Percentiles rank a stretch among this genome's conserved stretches.
These are phyloP conservation scores for Sebastiscus albofasciatus DNA, from an alignment of 2,797 vertebrate genomes.

Conservation along the genomic window DNA sequence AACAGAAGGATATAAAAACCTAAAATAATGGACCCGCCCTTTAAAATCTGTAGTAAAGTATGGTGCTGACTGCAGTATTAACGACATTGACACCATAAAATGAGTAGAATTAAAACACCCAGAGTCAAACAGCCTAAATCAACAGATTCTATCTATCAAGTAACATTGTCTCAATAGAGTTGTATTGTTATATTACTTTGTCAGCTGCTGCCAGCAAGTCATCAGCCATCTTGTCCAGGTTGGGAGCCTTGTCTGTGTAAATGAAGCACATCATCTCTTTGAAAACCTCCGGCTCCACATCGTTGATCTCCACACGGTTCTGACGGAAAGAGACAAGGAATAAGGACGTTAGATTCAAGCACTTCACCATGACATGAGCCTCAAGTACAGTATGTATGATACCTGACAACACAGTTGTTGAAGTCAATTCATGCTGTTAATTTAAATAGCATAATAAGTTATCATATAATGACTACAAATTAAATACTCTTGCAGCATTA, in stretches of 20 bases:
- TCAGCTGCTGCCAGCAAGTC: conserved; percentile 97
- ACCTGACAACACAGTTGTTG: neutral
- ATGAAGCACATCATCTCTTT: conserved; percentile 99
- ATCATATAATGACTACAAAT: neutral
- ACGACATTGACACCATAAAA: neutral
- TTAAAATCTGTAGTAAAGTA: neutral
- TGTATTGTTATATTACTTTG: conserved; percentile 84
- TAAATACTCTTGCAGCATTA: neutral
- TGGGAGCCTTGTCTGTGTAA: conserved; percentile 97
- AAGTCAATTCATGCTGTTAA: neutral
- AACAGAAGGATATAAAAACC: no score
- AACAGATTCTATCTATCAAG: neutral
- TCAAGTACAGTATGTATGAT: neutral
- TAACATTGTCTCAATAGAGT: no score
- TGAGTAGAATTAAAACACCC: neutral
- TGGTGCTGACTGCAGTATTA: neutral
- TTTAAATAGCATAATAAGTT: neutral
- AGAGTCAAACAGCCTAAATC: neutral
- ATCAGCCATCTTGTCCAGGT: conserved; percentile 99
- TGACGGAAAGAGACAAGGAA: conserved; percentile 58
- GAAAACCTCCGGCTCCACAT: conserved; percentile 98
- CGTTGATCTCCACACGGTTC: conserved; percentile 99
- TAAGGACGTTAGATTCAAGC: neutral
- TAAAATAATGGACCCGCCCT: no score
- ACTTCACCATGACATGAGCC: neutral